These are phyloP conservation scores for Cetoscarus ocellatus DNA, from an alignment of 2,797 vertebrate species.

Conservation along the genomic window DNA sequence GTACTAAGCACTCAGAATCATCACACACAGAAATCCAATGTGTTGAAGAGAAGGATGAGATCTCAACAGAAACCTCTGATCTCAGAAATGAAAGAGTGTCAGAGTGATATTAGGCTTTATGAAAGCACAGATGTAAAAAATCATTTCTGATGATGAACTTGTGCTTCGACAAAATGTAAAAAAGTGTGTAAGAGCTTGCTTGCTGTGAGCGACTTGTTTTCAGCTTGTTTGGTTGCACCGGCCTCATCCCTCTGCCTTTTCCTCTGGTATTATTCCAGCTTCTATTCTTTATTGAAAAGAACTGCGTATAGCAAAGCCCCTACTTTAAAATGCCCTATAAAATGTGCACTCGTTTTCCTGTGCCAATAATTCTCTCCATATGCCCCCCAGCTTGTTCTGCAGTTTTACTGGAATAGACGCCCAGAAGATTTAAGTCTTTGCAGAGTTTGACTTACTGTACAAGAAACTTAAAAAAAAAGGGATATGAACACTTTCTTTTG, in stretches of 20 bases:
- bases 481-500: not conserved
- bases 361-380: not conserved
- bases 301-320: not conserved
- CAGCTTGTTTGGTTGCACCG: not conserved
- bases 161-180: not conserved
- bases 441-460: not conserved
- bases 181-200: not conserved
- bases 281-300: not conserved
- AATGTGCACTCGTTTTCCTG: not conserved
- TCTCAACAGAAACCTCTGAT: not conserved
- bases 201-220: not conserved
- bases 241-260: not conserved
- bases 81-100: not conserved
- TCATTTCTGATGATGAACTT: too few species aligned
- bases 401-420: not conserved
- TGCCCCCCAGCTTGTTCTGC: not conserved
- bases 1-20: not conserved
- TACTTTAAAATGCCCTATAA: not conserved
- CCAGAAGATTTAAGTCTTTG: not conserved
- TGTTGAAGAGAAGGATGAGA: not conserved
- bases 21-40: not conserved
- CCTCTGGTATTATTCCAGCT: not conserved
- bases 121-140: too few species aligned
- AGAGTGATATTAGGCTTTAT: too few species aligned
- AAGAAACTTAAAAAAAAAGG: not conserved